Conservation (phyloP, 1,140 invertebrate genomes). For the Drosophila setifemur region DNA sequence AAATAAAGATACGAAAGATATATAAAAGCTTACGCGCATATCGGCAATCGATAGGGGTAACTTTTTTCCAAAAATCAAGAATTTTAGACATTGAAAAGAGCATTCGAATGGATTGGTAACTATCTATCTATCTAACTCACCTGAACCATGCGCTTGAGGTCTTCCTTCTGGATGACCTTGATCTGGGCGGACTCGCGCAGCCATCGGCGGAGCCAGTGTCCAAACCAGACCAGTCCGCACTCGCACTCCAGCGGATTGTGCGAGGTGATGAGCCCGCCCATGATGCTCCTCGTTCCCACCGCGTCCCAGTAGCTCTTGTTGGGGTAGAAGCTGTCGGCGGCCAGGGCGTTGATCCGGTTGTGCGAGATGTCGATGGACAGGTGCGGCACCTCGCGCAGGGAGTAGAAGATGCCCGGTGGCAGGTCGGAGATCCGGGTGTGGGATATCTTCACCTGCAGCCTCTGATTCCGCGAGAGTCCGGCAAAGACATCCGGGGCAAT, state of each 20-base stretch:
- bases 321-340: constrained; percentile 92
- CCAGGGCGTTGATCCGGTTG: constrained; percentile 90
- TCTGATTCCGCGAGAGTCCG: constrained; percentile 85
- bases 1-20: neutral
- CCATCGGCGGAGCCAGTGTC: constrained; percentile 93
- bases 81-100: constrained; percentile 21
- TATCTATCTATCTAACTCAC: constrained; percentile 59
- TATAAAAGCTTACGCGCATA: constrained; percentile 75
- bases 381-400: constrained; percentile 89
- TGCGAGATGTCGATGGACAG: constrained; percentile 91
- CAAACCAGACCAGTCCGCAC: constrained; percentile 94
- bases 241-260: constrained; percentile 93
- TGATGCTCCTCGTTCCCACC: constrained; percentile 86
- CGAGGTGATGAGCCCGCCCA: constrained; percentile 91
- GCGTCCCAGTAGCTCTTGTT: constrained; percentile 92
- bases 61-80: constrained; percentile 59
- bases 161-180: constrained; percentile 82
- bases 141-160: constrained; percentile 80
- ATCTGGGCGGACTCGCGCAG: constrained; percentile 87
- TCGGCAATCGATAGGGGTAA: constrained; percentile 74
- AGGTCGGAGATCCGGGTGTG: constrained; percentile 89
- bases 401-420: constrained; percentile 89
- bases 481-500: constrained; percentile 89
- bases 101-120: neutral
- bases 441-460: constrained; percentile 89